These are phyloP conservation scores for Heliconius ismenius DNA, from an alignment of 2,888 invertebrate genomes.

Conservation along the genomic window DNA sequence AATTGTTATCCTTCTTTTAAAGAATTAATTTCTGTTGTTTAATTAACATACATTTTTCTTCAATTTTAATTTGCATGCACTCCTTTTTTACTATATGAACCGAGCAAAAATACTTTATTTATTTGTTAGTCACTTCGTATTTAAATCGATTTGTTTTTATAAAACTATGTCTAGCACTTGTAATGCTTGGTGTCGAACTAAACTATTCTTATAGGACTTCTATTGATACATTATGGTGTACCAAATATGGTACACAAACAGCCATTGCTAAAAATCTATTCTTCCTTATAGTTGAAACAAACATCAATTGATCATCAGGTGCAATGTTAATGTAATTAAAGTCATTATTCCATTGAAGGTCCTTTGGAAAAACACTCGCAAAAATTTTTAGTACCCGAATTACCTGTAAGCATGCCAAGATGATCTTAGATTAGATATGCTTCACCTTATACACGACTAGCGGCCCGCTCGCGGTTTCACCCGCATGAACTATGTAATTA, in stretches of 20 bases:
- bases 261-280: slow-evolving; percentile 18
- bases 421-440: too few relatives aligned
- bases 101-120: background rate
- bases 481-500: too few relatives aligned
- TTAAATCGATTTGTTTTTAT: slow-evolving; percentile 7
- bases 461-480: too few relatives aligned
- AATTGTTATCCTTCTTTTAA: background rate
- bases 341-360: too few relatives aligned
- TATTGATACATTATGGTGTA: slow-evolving; percentile 28
- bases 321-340: background rate
- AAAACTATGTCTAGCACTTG: slow-evolving; percentile 28
- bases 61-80: too few relatives aligned
- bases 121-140: background rate
- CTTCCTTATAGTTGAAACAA: slow-evolving; percentile 20
- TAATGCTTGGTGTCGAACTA: slow-evolving; percentile 39
- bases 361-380: too few relatives aligned
- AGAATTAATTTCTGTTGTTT: too few relatives aligned
- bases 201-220: slow-evolving; percentile 23
- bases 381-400: too few relatives aligned
- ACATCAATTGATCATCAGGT: background rate
- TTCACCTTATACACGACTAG: too few relatives aligned
- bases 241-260: slow-evolving; percentile 35
- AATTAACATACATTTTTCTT: too few relatives aligned
- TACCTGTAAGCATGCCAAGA: too few relatives aligned
- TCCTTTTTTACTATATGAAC: too few relatives aligned